phyloP scores from a whole-genome alignment of 64 coral and sea anemone genomes.

The Anthopleura sola region DNA sequence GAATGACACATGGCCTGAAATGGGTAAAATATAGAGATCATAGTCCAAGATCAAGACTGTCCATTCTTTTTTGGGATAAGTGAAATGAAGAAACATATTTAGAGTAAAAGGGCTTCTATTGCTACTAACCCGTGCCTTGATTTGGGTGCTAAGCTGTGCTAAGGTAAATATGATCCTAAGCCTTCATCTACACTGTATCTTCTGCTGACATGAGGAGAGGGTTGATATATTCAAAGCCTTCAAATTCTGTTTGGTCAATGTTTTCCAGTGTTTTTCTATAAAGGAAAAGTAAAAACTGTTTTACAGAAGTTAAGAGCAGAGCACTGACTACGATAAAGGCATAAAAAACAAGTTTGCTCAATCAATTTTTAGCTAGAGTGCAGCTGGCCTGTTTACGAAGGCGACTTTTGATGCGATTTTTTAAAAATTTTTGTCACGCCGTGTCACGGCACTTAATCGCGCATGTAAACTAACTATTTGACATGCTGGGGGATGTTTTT shows the following conservation, averaged over 20 bases:
- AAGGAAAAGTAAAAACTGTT: not conserved
- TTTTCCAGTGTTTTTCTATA: slow-evolving; percentile 92
- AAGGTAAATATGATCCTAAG: not conserved
- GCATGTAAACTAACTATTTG: too few species aligned
- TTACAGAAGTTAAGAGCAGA: not conserved
- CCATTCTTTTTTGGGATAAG: too few species aligned
- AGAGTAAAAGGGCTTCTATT: not conserved
- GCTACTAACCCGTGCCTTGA: not conserved
- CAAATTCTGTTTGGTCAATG: slow-evolving; percentile 98
- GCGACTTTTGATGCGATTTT: too few species aligned
- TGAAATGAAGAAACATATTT: too few species aligned
- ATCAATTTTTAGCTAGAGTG: too few species aligned
- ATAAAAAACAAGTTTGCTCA: not conserved
- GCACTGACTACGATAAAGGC: not conserved
- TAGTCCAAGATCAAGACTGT: too few species aligned
- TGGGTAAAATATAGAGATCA: too few species aligned
- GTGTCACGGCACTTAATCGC: too few species aligned
- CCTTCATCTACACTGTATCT: slow-evolving; percentile 62
- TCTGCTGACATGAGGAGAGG: slow-evolving; percentile 96
- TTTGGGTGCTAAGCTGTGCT: not conserved
- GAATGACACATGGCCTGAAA: too few species aligned
- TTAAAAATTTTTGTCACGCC: too few species aligned
- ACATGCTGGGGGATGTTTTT: too few species aligned
- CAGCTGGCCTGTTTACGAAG: too few species aligned
- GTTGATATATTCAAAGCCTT: slow-evolving; percentile 99